phyloP scores from a whole-genome alignment of 2,797 vertebrate genomes.

The Gambusia yucatana region DNA sequence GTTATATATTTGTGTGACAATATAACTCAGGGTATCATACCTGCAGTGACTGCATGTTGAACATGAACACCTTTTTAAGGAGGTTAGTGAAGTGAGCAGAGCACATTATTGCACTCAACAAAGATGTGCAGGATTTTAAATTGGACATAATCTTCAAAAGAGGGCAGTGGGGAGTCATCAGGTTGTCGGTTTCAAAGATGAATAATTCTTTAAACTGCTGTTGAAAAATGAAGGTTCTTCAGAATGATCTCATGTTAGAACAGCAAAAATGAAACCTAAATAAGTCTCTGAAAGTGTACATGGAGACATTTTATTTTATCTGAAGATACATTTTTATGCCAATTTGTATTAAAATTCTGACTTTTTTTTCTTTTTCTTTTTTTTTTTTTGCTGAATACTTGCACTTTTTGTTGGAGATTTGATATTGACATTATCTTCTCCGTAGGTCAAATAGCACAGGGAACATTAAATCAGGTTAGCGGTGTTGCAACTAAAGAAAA shows the following conservation, averaged over 20 bases:
- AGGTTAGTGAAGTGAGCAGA: conserved; percentile 30
- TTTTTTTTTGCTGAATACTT: conserved; percentile 4
- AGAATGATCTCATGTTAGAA: conserved; percentile 4
- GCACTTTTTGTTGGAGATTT: conserved; percentile 20
- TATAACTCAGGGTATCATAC: conserved; percentile 31
- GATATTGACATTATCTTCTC: conserved; percentile 16
- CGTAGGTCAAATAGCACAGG: background rate
- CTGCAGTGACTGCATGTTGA: conserved; percentile 32
- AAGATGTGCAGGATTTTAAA: conserved; percentile 21
- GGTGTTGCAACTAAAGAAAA: conserved; percentile 1
- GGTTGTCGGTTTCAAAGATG: background rate
- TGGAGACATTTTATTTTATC: background rate
- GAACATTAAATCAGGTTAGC: background rate
- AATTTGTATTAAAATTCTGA: background rate
- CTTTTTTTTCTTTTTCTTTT: background rate
- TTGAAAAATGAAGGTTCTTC: conserved; percentile 4
- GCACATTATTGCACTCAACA: conserved; percentile 20
- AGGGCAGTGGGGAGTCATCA: conserved; percentile 1
- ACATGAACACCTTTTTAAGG: conserved; percentile 33
- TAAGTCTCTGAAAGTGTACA: background rate
- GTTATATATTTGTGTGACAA: conserved; percentile 43
- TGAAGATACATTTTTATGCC: background rate
- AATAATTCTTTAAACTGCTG: conserved; percentile 12
- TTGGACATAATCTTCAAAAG: conserved; percentile 22
- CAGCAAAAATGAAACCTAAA: background rate